Evolutionary conservation across 2,797 vertebrate genomes (phyloP).

Genomic region (Siniperca undulata): DNA sequence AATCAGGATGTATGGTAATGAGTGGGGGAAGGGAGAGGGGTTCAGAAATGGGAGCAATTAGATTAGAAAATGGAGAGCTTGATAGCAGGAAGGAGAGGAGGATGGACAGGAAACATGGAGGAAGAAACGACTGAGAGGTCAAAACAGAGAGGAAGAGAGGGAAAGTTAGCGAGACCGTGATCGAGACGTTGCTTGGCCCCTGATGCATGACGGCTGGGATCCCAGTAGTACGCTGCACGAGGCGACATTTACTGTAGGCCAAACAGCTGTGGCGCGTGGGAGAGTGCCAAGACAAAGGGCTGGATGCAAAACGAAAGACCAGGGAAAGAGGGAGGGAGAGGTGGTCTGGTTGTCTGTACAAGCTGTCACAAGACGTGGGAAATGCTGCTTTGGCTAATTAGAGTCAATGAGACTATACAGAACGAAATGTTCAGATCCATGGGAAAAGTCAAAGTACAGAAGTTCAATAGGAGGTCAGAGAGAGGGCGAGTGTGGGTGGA

Average conservation of each 20-base stretch:
- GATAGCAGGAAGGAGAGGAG: neutral
- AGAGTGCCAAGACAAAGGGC: conserved; percentile 64
- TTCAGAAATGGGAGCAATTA: conserved; percentile 59
- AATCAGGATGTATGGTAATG: conserved; percentile 78
- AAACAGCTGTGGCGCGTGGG: conserved; percentile 75
- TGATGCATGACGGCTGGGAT: conserved; percentile 39
- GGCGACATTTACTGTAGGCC: conserved; percentile 75
- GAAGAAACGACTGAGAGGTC: conserved; percentile 8
- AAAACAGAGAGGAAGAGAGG: conserved; percentile 1
- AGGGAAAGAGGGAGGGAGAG: neutral
- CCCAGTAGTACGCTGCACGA: conserved; percentile 44
- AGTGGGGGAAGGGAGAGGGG: conserved; percentile 22
- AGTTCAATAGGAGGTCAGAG: conserved; percentile 64
- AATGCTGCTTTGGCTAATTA: conserved; percentile 73
- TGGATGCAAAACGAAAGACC: conserved; percentile 42
- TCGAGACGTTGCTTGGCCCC: conserved; percentile 27
- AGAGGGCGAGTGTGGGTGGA: conserved; percentile 18
- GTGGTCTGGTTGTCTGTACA: conserved; percentile 59
- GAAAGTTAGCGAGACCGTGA: neutral
- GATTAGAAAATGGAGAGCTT: conserved; percentile 34
- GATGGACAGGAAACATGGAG: conserved; percentile 20
- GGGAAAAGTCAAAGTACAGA: conserved; percentile 59
- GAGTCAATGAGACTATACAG: conserved; percentile 64
- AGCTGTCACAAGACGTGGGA: conserved; percentile 76
- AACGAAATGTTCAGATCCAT: conserved; percentile 38